Base-by-base conservation (phyloP, 1,140 invertebrate species). In the Drosophila asahinai region DNA sequence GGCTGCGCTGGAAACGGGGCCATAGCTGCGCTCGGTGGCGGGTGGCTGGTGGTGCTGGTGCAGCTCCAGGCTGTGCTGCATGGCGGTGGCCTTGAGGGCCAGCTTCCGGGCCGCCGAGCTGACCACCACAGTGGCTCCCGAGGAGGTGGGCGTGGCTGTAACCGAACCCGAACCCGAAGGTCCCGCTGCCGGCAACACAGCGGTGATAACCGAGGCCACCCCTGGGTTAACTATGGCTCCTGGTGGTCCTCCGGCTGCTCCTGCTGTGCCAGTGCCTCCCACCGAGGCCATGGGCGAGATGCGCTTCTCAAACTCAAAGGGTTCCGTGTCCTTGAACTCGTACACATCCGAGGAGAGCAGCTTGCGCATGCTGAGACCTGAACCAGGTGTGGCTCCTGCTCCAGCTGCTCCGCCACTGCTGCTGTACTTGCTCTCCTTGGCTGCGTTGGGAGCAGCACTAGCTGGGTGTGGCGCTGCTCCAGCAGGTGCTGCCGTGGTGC, bases 301-400 rank as follows among this genome's bases (percentile, higher is more conserved):
- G 17, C 92, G 94, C 11, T 96, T 94, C 92, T 97, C 96, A 78
- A 97, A 95, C 92, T 97, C 96, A 83, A 97, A 97, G 0, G 97
- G 96, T 93, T 97, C 97, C 1, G 96, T 96, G 93, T 98, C 97
- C 93, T 97, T 97, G 83, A 98, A 98, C 92, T 98, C 97, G 80
- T 98, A 98, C 15, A 89, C 76, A 55, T 89, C 97, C 79, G 92
- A 90, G 27, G 92, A 86, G 3, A 80, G 73, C 7, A 82, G 43
- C 52, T 92, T 91, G 25, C 48, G 19, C 47, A 72, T 79, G 40
- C 36, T 47, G 1, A 63, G 17, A 5, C 43, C 77, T 5, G 38
- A 38, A 12, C 40, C 76, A 11, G 40, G 5, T 15, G n/a, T 17
- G 15, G 30, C n/a, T 7, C 22, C 27, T 5, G 33, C 52, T 14